Evolutionary conservation across 2,888 invertebrate species (phyloP).

Genomic region (Nemurella pictetii): DNA sequence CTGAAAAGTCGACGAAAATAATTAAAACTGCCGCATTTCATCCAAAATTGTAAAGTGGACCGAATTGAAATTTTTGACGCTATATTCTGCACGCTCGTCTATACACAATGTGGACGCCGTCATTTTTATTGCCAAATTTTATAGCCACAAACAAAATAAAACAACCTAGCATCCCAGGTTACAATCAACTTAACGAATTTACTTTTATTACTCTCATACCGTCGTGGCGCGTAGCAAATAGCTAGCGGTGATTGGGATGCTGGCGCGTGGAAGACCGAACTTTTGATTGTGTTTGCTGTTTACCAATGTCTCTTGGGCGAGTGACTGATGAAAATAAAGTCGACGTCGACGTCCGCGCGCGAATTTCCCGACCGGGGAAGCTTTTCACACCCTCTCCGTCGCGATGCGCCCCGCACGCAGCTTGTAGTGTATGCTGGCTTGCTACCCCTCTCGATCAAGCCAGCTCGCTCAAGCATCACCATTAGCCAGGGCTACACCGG

Average conservation of each 20-base stretch:
- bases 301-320: background rate
- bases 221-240: background rate
- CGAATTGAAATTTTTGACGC: background rate
- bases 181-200: background rate
- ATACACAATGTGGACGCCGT: background rate
- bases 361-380: background rate
- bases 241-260: background rate
- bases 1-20: background rate
- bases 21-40: background rate
- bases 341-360: background rate
- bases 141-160: background rate
- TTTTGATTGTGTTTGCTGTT: background rate
- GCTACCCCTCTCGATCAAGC: constrained; percentile 2
- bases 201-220: background rate
- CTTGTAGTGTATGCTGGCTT: background rate
- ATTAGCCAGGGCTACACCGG: constrained; percentile 2
- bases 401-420: background rate
- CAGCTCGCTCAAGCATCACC: background rate
- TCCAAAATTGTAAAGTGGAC: background rate
- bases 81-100: background rate
- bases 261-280: background rate
- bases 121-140: background rate
- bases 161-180: background rate
- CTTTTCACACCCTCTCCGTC: background rate
- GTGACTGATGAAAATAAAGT: background rate